Evolutionary conservation across 2,797 vertebrate genomes (phyloP).

Genomic region (Onychomys torridus): DNA sequence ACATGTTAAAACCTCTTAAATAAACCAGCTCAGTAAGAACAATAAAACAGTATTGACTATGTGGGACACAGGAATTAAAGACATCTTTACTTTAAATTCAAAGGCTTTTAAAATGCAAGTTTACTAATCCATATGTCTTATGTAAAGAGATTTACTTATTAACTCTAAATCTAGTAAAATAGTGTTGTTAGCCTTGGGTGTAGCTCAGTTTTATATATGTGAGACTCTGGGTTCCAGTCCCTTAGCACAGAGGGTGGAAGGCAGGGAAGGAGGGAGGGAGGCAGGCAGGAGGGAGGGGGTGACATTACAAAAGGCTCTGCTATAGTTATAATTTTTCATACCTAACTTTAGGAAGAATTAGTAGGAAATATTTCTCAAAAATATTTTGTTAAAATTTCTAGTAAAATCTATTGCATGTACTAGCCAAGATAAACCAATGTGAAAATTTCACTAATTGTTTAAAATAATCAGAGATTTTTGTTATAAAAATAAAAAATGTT

Average conservation of each 20-base stretch:
- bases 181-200: too few relatives aligned
- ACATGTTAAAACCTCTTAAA: background rate
- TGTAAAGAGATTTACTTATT: constrained; percentile 21
- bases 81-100: background rate
- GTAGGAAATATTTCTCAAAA: background rate
- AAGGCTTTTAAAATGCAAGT: constrained; percentile 24
- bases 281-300: too few relatives aligned
- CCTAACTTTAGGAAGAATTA: background rate
- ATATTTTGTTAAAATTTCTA: background rate
- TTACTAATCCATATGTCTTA: background rate
- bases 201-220: background rate
- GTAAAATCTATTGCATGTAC: background rate
- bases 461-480: constrained; percentile 11
- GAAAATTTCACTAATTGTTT: background rate
- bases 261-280: too few relatives aligned
- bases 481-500: constrained; percentile 5
- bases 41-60: background rate
- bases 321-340: background rate
- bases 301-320: background rate
- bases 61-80: background rate
- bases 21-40: background rate
- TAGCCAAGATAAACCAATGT: background rate
- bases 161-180: background rate
- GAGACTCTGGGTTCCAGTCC: background rate
- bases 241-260: background rate